These are phyloP conservation scores for Clavelina lepadiformis DNA, from an alignment of 23 tunicate species.

Conservation along the genomic window DNA sequence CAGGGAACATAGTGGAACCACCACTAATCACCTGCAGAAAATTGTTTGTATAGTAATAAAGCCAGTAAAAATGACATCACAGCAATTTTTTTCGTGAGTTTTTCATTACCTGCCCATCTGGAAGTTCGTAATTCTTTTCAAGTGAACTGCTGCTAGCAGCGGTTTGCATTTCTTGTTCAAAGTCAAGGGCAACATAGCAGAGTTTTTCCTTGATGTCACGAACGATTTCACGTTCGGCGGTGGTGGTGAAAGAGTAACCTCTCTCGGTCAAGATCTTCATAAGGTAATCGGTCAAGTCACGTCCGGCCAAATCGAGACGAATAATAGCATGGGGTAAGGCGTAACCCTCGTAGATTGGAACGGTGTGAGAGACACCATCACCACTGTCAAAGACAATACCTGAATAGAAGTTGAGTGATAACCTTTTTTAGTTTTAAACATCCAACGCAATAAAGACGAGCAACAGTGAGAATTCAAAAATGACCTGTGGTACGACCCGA, in stretches of 20 bases:
- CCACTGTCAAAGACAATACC: conserved; percentile 41
- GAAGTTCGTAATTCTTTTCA: conserved; percentile 52
- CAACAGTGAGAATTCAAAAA: too few species aligned
- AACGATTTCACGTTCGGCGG: conserved; percentile 76
- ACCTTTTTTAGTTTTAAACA: too few species aligned
- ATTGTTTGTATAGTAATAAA: neutral
- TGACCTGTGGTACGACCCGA: conserved; percentile 60
- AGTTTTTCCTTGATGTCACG: conserved; percentile 35
- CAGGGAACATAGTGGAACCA: conserved; percentile 91
- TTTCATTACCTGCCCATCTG: conserved; percentile 43
- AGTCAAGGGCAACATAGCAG: conserved; percentile 65
- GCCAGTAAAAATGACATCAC: neutral
- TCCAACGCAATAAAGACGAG: too few species aligned
- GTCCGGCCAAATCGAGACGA: conserved; percentile 54
- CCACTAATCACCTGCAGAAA: conserved; percentile 71
- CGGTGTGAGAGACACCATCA: conserved; percentile 48
- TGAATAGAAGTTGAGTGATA: too few species aligned
- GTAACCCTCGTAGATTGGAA: conserved; percentile 46
- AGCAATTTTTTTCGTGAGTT: neutral
- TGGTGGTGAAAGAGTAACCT: conserved; percentile 34
- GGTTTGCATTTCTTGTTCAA: conserved; percentile 70
- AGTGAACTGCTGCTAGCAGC: conserved; percentile 62
- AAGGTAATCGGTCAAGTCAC: conserved; percentile 86
- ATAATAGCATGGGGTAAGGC: conserved; percentile 48
- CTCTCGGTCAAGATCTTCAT: conserved; percentile 61